These are phyloP conservation scores for Sander lucioperca DNA, from an alignment of 2,113 vertebrate species.

Conservation along the genomic window DNA sequence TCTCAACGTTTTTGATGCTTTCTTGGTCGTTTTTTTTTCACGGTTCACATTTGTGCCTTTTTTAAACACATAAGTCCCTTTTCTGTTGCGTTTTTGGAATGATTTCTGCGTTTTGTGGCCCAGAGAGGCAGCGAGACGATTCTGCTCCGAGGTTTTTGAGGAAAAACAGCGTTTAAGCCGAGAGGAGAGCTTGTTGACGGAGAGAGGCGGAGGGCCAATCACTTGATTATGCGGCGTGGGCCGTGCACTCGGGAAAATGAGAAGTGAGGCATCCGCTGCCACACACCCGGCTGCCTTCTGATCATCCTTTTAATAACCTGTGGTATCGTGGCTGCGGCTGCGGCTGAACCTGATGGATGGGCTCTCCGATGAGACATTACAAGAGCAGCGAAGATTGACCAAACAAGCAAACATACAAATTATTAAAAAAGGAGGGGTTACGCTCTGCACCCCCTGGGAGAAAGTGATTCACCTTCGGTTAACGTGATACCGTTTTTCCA, in stretches of 20 bases:
- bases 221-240: slow-evolving; percentile 82
- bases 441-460: slow-evolving; percentile 80
- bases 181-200: slow-evolving; percentile 84
- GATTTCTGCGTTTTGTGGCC: too few relatives aligned
- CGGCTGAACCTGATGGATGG: slow-evolving; percentile 91
- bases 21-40: too few relatives aligned
- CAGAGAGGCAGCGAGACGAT: too few relatives aligned
- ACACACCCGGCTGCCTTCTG: slow-evolving; percentile 78
- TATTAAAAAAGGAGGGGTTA: slow-evolving; percentile 94
- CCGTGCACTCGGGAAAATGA: slow-evolving; percentile 85
- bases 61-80: too few relatives aligned
- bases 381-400: slow-evolving; percentile 89
- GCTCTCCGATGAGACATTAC: slow-evolving; percentile 87
- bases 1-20: too few relatives aligned
- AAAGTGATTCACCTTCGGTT: slow-evolving; percentile 91
- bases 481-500: slow-evolving; percentile 90
- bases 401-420: slow-evolving; percentile 97
- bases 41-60: too few relatives aligned
- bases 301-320: slow-evolving; percentile 94
- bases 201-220: slow-evolving; percentile 83
- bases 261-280: slow-evolving; percentile 83
- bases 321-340: slow-evolving; percentile 89
- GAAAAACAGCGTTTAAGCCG: too few relatives aligned
- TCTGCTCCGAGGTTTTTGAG: too few relatives aligned
- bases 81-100: too few relatives aligned